A percentile compares a stretch with the other conserved stretches of the same genome.
phyloP scores from a whole-genome alignment of 2,113 vertebrate species.

The Mesembrinibis cayennensis region DNA sequence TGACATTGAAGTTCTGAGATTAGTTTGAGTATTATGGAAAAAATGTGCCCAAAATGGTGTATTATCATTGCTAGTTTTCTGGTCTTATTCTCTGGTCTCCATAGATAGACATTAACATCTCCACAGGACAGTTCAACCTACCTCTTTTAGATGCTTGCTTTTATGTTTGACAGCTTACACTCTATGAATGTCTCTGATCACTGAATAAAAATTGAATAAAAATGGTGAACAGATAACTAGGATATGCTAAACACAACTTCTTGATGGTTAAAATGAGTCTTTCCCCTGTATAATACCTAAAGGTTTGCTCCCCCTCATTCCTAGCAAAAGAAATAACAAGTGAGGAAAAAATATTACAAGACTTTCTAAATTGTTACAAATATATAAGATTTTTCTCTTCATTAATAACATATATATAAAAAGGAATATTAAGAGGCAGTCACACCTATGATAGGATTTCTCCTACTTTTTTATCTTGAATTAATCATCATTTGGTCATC shows the following conservation, averaged over 20 bases:
- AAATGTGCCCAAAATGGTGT: not conserved
- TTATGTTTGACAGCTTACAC: not conserved
- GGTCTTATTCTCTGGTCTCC: not conserved
- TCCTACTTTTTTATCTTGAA: not conserved
- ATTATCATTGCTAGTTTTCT: not conserved
- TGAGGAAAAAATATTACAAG: not conserved
- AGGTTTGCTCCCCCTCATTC: not conserved
- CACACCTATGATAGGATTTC: not conserved
- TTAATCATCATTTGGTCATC: not conserved
- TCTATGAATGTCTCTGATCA: not conserved
- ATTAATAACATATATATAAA: not conserved
- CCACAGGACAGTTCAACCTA: not conserved
- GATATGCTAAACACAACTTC: not conserved
- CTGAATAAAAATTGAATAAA: not conserved
- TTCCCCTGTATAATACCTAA: not conserved
- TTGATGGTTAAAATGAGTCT: not conserved
- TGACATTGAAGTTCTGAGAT: not conserved
- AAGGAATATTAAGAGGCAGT: not conserved
- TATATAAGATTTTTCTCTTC: not conserved
- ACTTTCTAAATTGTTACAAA: not conserved
- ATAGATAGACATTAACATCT: not conserved
- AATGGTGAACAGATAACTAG: not conserved
- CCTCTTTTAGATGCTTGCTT: not conserved
- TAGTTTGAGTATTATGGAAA: not conserved
- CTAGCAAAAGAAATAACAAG: not conserved